These are phyloP conservation scores for Zapus hudsonius DNA, from an alignment of 2,113 vertebrate genomes.

Conservation along the genomic window DNA sequence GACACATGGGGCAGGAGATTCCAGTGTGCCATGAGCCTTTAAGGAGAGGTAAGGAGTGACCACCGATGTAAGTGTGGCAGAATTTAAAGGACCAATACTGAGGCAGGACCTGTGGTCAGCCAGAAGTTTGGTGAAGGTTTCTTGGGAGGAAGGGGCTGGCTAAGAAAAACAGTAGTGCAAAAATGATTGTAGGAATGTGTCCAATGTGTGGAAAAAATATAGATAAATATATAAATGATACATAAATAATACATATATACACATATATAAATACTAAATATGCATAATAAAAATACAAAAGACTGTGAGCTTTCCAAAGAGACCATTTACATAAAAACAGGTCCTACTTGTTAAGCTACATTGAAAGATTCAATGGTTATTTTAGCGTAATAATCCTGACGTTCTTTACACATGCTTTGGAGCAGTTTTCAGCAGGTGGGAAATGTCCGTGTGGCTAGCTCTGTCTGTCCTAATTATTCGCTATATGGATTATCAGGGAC, in stretches of 20 bases:
- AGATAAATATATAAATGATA: too few species aligned
- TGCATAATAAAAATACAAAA: too few species aligned
- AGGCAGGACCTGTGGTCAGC: not conserved
- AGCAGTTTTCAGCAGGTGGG: not conserved
- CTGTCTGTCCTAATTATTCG: not conserved
- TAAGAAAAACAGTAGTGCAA: not conserved
- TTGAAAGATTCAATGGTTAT: not conserved
- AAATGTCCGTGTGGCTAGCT: not conserved
- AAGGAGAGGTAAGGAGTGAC: not conserved
- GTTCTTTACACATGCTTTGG: slow-evolving; percentile 13
- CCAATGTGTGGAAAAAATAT: not conserved
- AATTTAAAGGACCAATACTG: not conserved
- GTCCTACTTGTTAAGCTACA: not conserved
- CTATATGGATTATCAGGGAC: not conserved
- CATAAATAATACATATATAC: too few species aligned
- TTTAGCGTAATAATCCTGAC: not conserved
- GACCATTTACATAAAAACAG: not conserved
- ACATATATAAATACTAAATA: too few species aligned
- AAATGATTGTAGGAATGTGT: not conserved
- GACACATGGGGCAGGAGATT: not conserved
- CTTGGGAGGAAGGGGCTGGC: not conserved
- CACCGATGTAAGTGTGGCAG: not conserved
- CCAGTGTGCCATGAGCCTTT: not conserved
- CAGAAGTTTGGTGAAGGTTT: not conserved
- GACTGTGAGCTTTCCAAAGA: not conserved